A percentile compares a stretch with the other conserved stretches of the same genome.
Evolutionary conservation across 2,797 vertebrate species (phyloP).

Genomic region (Notolabrus celidotus): DNA sequence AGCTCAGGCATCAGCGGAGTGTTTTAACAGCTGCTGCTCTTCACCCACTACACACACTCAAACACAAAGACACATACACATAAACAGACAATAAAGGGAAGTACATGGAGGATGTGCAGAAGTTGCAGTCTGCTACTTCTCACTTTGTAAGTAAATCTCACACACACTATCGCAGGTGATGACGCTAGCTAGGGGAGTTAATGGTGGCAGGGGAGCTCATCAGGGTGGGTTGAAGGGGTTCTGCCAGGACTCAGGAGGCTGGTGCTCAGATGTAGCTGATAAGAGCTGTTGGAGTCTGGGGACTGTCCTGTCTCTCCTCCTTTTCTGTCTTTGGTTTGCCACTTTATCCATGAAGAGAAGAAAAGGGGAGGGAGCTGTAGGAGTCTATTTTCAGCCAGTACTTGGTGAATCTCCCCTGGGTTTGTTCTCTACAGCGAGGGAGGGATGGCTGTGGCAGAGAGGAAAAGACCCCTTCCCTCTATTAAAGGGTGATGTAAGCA

Average conservation of each 20-base stretch:
- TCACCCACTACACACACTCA: constrained; percentile 52
- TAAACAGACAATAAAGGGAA: constrained; percentile 40
- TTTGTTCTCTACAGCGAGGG: constrained; percentile 30
- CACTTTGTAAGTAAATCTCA: constrained; percentile 42
- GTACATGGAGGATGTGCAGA: constrained; percentile 42
- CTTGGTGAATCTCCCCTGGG: constrained; percentile 34
- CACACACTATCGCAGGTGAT: constrained; percentile 43
- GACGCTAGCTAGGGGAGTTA: constrained; percentile 29
- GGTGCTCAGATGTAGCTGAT: constrained; percentile 57
- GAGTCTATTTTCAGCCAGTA: constrained; percentile 54
- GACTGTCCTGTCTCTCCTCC: constrained; percentile 23
- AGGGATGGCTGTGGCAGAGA: constrained; percentile 19
- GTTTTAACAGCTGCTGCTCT: constrained; percentile 84
- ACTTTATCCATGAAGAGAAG: constrained; percentile 34
- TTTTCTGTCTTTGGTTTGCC: constrained; percentile 30
- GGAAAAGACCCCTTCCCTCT: constrained; percentile 1
- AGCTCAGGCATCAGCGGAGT: constrained; percentile 75
- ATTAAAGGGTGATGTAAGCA: constrained; percentile 27
- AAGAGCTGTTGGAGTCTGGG: constrained; percentile 49
- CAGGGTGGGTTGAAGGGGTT: constrained; percentile 43
- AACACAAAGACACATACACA: constrained; percentile 36
- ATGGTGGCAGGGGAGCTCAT: constrained; percentile 64
- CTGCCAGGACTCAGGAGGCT: constrained; percentile 33
- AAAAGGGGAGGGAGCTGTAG: constrained; percentile 2
- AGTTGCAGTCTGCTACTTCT: constrained; percentile 50